Evolutionary conservation across 2,113 vertebrate genomes (phyloP), one percentile per base, ranked within the genome.

Genomic region (Gobiocypris rarus): DNA sequence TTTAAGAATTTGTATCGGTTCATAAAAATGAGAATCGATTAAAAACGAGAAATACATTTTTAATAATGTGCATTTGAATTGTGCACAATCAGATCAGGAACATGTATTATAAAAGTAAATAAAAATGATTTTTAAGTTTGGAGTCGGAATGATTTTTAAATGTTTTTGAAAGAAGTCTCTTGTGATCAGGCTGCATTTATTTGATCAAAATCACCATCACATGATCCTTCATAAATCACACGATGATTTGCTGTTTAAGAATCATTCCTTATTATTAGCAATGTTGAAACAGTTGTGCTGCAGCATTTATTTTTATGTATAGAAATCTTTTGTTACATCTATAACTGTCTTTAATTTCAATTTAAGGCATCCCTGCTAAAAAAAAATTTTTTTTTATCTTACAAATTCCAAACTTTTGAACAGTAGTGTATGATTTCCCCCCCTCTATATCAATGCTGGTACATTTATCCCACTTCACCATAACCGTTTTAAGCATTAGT

Each of bases 401-500:
- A 45, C 10, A 3, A 11, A n/a, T n/a, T 38, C 38, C 34, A 70
- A 13, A 70, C 67, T 43, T 34, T 69, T 38, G 17, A 71, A 71
- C 1, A 5, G 0, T 9, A 43, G 34, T 71, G 19, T 69, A 38
- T 69, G 1, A 11, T 5, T 41, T 65, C n/a, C n/a, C n/a, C n/a
- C n/a, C n/a, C n/a, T n/a, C n/a, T 22, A 67, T 31, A 69, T 69
- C 19, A 69, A 69, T 38, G 65, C 15, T 10, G 31, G 22, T 41
- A 69, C 22, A 14, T 73, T 56, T 38, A 56, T 76, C 28, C 56
- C 50, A 38, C 17, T 56, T 7, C 26, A 8, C 45, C 26, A 22
- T 41, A 52, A 31, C 24, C 52, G 48, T 28, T 52, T 75, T 52
- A 74, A 78, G 75, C 56, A 61, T 78, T 41, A 26, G n/a, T 59